Conservation (phyloP, 1,140 invertebrate genomes). For the Drosophila hydei region DNA sequence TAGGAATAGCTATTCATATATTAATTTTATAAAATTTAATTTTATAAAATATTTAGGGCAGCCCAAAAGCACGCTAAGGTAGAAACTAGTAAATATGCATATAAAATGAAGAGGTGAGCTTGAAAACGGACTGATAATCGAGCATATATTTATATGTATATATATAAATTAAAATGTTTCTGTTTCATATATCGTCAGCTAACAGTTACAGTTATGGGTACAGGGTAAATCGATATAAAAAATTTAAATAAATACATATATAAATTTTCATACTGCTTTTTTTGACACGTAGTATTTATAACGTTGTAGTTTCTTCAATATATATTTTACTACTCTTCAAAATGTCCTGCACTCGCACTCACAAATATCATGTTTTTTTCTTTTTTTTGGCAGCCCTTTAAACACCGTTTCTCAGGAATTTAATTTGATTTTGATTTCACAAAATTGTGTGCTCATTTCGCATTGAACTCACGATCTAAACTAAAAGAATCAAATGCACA, state of each 20-base stretch:
- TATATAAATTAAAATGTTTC: no score
- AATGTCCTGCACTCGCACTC: constrained; percentile 1
- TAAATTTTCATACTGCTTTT: constrained; percentile 6
- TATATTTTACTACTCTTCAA: no score
- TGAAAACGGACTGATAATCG: no score
- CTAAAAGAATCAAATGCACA: constrained; percentile 52
- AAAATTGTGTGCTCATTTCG: constrained; percentile 45
- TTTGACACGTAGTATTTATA: neutral
- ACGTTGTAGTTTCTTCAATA: neutral
- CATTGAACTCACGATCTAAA: constrained; percentile 55
- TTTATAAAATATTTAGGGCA: no score
- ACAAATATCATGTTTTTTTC: neutral
- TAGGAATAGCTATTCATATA: no score
- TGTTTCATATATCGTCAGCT: no score
- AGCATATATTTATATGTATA: no score
- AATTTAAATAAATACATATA: neutral
- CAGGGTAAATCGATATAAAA: neutral
- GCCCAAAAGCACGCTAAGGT: no score
- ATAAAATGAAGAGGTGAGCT: no score
- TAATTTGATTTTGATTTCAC: constrained; percentile 16
- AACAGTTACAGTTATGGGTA: no score
- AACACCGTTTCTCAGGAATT: neutral
- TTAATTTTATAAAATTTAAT: no score
- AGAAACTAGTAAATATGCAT: no score
- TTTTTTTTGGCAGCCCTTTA: neutral